Percentiles rank a stretch among this genome's conserved stretches.
Evolutionary conservation across 2,113 vertebrate species (phyloP).

Genomic region (Alethe diademata): DNA sequence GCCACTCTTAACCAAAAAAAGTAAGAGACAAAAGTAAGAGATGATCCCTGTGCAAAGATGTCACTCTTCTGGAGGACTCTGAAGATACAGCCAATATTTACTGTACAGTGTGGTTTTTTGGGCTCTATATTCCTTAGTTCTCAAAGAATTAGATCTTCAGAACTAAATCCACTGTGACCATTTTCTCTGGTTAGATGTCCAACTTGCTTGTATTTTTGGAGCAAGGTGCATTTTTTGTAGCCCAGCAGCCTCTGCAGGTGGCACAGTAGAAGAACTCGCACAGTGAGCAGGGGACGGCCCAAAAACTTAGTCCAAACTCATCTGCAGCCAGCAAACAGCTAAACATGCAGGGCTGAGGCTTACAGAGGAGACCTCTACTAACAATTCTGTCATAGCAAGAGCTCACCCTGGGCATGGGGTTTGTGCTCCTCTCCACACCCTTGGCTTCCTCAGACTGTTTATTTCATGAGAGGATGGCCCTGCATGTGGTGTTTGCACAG

Average conservation of each 20-base stretch:
- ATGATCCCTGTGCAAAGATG: background rate
- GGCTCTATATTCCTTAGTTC: background rate
- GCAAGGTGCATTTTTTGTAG: background rate
- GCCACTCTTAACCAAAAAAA: background rate
- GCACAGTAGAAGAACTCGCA: background rate
- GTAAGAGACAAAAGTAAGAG: background rate
- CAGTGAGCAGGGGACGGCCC: background rate
- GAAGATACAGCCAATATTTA: background rate
- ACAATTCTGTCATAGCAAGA: background rate
- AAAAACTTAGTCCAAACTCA: background rate
- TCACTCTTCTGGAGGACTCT: background rate
- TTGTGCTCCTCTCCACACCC: background rate
- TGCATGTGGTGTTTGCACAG: background rate
- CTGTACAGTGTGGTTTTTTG: background rate
- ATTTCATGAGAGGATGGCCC: background rate
- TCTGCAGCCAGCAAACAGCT: rapidly evolving
- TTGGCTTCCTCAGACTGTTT: background rate
- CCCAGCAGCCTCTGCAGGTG: background rate
- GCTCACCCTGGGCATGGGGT: background rate
- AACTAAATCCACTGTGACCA: background rate
- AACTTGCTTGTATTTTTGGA: background rate
- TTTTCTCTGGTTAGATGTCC: background rate
- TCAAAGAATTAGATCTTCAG: background rate
- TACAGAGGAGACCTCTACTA: background rate
- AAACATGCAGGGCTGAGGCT: background rate